Evolutionary conservation across 2,113 vertebrate genomes (phyloP).

Genomic region (Hippocampus zosterae): DNA sequence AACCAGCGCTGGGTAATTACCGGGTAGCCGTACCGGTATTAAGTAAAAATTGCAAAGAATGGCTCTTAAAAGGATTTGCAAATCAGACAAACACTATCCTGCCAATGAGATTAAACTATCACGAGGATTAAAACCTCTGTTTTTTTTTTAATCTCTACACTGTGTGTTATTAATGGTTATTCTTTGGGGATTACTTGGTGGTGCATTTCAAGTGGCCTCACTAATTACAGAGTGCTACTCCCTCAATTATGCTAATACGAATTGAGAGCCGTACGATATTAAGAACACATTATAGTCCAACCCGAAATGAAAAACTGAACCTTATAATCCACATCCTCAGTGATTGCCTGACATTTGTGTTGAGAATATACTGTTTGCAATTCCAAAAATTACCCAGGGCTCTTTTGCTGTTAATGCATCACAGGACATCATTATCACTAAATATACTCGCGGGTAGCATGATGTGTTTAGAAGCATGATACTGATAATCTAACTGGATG

Average conservation of each 20-base stretch:
- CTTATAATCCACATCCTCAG: not conserved
- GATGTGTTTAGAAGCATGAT: not conserved
- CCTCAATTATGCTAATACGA: not conserved
- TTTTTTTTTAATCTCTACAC: not conserved
- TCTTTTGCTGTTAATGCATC: not conserved
- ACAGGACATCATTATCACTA: not conserved
- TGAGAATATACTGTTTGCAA: not conserved
- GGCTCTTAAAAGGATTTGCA: constrained; percentile 54
- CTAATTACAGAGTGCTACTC: not conserved
- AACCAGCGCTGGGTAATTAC: constrained; percentile 62
- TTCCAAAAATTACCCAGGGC: not conserved
- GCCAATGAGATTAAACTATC: constrained; percentile 5
- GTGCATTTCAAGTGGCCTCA: not conserved
- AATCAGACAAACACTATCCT: constrained; percentile 44
- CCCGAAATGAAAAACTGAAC: not conserved
- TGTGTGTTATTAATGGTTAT: not conserved
- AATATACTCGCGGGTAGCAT: not conserved
- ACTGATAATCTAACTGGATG: not conserved
- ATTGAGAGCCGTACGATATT: not conserved
- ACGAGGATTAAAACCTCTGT: not conserved
- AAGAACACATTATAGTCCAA: not conserved
- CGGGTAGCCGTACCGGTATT: constrained; percentile 56
- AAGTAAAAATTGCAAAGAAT: constrained; percentile 73
- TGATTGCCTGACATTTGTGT: not conserved
- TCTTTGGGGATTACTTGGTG: not conserved